Evolutionary conservation across 2,888 invertebrate genomes (phyloP), one percentile per base, ranked within the genome.

Genomic region (Cephus spinipes): DNA sequence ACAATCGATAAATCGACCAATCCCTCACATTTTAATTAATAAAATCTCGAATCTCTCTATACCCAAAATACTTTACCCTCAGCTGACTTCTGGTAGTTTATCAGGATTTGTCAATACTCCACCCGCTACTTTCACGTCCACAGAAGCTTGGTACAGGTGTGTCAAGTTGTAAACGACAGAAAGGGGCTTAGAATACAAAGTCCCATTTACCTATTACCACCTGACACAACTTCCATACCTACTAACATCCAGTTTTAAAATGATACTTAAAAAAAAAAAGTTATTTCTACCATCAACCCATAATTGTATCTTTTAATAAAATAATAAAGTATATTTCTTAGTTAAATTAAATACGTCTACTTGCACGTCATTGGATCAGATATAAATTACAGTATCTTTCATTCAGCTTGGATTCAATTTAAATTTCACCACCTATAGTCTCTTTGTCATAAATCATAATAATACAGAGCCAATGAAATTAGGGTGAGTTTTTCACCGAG

Each of bases 121-220:
- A 71, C 6, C 32, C 71, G 1, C 23, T 55, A 23, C 9, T 23
- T 55, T 23, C 55, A 23, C 23, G 32, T 71, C 31, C 36, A 11
- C 74, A 11, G 74, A 23, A 74, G 74, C 30, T 15, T 12, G 80
- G 73, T 82, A 77, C 83, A 83, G 83, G 82, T 83, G 83, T 78
- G 35, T 76, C 55, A 68, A 78, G 33, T 79, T 79, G 74, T 74
- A 69, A 73, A 55, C 73, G 80, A 76, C 73, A 68, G 79, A 73
- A 73, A 76, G 76, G 74, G 40, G 34, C 68, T 34, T 40, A 40
- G 68, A 32, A 40, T 34, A 76, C 79, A 77, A 80, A 76, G 76
- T 55, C 79, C 55, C 69, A 68, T 40, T 75, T 71, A 31, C 74
- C 68, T 73, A 76, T 76, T 73, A 69, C 77, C 80, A 80, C 79